Evolutionary conservation across 2,797 vertebrate species (phyloP).

Genomic region (Ctenopoma multispine): DNA sequence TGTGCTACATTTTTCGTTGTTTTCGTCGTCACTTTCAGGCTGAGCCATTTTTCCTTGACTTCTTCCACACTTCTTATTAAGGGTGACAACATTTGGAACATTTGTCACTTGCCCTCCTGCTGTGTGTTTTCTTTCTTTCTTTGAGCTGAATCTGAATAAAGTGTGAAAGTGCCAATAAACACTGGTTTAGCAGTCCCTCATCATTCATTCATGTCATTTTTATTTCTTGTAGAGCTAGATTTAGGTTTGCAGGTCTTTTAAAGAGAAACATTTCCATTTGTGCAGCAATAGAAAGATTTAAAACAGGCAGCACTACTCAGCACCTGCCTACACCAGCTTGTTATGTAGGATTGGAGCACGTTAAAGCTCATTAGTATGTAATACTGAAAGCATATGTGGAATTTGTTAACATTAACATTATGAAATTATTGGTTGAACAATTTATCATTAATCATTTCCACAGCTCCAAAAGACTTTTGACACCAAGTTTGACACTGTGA

Average conservation of each 20-base stretch:
- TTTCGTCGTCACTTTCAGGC: slow-evolving; percentile 29
- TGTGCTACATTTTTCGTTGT: slow-evolving; percentile 33
- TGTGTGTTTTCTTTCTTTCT: slow-evolving; percentile 10
- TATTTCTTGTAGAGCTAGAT: neutral
- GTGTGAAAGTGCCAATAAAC: slow-evolving; percentile 12
- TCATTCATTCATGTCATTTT: neutral
- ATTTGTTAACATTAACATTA: too few species aligned
- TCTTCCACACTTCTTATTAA: slow-evolving; percentile 24
- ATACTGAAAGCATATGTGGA: too few species aligned
- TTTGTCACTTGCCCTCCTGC: slow-evolving; percentile 23
- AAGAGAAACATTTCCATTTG: neutral
- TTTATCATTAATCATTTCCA: too few species aligned
- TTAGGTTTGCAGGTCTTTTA: neutral
- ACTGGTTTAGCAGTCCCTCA: neutral
- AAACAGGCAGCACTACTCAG: too few species aligned
- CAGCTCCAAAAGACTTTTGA: too few species aligned
- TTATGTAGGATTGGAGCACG: too few species aligned
- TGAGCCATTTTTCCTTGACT: slow-evolving; percentile 28
- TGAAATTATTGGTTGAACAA: too few species aligned
- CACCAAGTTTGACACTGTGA: too few species aligned
- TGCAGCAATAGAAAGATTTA: too few species aligned
- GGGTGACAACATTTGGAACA: slow-evolving; percentile 20
- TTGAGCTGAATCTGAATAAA: too few species aligned
- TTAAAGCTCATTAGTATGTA: too few species aligned
- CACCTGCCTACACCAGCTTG: too few species aligned